Conservation (phyloP, 2,113 vertebrate species). For the Oplegnathus fasciatus region DNA sequence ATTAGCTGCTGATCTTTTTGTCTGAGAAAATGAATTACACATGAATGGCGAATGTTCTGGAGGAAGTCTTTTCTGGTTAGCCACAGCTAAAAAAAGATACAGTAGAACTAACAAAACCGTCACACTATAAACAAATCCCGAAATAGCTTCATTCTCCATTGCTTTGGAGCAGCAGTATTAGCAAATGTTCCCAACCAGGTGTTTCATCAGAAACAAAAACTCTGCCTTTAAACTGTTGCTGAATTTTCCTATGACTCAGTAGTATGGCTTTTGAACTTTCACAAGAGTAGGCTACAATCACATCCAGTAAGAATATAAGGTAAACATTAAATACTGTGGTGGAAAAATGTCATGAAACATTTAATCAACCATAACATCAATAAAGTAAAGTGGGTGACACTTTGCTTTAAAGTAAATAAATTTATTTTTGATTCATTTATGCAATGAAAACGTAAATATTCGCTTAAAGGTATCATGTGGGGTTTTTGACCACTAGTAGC, state of each 20-base stretch:
- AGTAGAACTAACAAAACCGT: slow-evolving; percentile 3
- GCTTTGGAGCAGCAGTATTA: neutral
- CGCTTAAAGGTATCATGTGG: neutral
- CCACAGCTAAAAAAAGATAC: slow-evolving; percentile 43
- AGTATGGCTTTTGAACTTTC: neutral
- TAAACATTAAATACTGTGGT: neutral
- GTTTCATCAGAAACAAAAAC: neutral
- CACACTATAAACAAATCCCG: slow-evolving; percentile 49
- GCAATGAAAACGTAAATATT: neutral
- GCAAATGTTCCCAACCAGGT: neutral
- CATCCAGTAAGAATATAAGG: neutral
- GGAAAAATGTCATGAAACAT: neutral
- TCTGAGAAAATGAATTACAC: neutral
- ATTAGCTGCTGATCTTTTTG: neutral
- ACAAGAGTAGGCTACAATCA: neutral
- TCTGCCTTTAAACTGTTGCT: neutral
- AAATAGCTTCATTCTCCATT: slow-evolving; percentile 36
- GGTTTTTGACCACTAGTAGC: neutral
- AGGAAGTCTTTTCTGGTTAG: neutral
- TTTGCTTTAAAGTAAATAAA: neutral
- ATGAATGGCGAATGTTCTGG: neutral
- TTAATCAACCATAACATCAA: neutral
- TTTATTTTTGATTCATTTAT: neutral
- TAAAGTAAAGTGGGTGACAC: neutral
- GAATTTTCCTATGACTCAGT: neutral